Evolutionary conservation across 2,113 vertebrate genomes (phyloP), one percentile per base, ranked within the genome.

Genomic region (Aptenodytes forsteri): DNA sequence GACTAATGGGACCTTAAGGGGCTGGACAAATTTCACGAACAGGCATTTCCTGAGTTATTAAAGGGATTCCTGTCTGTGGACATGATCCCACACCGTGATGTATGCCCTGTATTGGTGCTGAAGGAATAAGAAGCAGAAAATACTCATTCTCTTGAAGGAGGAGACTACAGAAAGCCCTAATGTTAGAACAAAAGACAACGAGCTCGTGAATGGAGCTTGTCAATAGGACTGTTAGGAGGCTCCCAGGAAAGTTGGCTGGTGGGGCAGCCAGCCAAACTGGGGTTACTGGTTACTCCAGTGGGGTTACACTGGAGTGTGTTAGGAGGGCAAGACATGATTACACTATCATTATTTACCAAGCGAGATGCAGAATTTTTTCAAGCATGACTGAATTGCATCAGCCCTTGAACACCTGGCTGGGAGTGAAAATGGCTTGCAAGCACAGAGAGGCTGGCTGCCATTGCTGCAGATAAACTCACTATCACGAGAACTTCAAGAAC

Each of bases 31-130:
- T 62, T 69, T 84, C 69, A 95, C 58, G 16, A 91, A 81, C 8
- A 16, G 26, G 22, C 56, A 44, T 70, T 76, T 73, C 26, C 29
- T 0, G 0, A 47, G 40, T 77, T 87, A 70, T 26, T 38, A 95
- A 92, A 94, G 50, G 38, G 21, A 93, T 91, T 87, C 25, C 77
- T 97, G 65, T 75, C 88, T 94, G 52, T 70, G 75, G 66, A 59
- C 61, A 14, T 13, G 44, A 79, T 55, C 40, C 49, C 50, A 49
- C 32, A 38, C 14, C 4, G 12, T 32, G 47, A 72, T 50, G 49
- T 61, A 64, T 16, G 2, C 10, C 56, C 23, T 83, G 9, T 64
- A 81, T n/a, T 75, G 27, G 40, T 87, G 49, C 49, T 84, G 77
- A 87, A 89, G 69, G 34, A 81, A 93, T 64, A 29, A 34, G 8